Conservation (phyloP, 2,888 invertebrate genomes). For the Acanthosepion lycidas region DNA sequence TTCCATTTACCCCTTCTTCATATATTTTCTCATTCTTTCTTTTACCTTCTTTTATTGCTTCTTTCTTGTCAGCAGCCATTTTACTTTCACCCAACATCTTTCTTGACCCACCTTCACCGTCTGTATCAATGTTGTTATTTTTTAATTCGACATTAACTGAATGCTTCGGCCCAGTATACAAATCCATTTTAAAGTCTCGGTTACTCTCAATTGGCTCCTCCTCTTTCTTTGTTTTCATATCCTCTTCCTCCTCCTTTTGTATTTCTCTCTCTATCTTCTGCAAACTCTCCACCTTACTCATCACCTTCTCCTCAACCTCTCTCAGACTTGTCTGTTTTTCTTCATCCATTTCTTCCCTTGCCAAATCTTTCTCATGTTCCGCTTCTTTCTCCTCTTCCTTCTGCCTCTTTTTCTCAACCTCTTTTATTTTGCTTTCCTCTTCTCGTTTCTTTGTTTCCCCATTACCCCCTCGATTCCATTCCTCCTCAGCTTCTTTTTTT, state of each 20-base stretch:
- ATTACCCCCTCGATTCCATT: neutral
- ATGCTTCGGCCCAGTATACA: too few species aligned
- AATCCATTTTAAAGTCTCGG: too few species aligned
- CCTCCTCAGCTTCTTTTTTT: neutral
- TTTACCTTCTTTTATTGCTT: neutral
- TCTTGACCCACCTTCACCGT: neutral
- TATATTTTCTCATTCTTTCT: neutral
- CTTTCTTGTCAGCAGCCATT: neutral
- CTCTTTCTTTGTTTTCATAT: neutral
- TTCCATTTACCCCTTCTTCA: neutral
- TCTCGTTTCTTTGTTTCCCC: neutral
- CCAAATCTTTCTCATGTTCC: neutral
- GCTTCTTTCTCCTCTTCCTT: neutral
- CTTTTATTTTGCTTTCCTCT: neutral
- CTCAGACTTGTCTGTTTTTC: too few species aligned
- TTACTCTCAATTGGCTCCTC: neutral
- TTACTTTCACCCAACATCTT: rapidly evolving
- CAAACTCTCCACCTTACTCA: too few species aligned
- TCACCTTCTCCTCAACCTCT: too few species aligned
- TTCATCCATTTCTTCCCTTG: too few species aligned
- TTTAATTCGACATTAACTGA: too few species aligned
- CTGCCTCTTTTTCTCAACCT: neutral
- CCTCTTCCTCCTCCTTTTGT: neutral
- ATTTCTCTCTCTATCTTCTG: too few species aligned
- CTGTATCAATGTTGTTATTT: neutral